A percentile compares a stretch with the other conserved stretches of the same genome.
These are phyloP conservation scores for Arenaria interpres DNA, from an alignment of 2,113 vertebrate species.

Conservation along the genomic window DNA sequence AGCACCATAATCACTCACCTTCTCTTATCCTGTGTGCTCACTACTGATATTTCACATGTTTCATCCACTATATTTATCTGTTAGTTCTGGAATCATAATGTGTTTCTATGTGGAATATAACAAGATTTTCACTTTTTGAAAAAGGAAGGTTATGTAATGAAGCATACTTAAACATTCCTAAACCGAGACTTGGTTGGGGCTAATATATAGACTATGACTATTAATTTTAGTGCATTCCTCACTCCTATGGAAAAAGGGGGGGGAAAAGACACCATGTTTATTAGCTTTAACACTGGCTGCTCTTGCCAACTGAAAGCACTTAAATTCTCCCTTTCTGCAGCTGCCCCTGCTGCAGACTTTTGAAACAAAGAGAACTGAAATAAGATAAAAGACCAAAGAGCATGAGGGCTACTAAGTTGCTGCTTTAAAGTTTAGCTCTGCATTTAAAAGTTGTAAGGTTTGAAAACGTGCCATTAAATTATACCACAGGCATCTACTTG, in stretches of 20 bases:
- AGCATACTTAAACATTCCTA: slow-evolving; percentile 12
- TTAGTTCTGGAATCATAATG: slow-evolving; percentile 49
- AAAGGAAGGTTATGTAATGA: background rate
- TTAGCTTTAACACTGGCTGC: slow-evolving; percentile 27
- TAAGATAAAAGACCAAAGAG: slow-evolving; percentile 24
- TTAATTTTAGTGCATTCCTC: slow-evolving; percentile 31
- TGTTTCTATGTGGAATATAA: slow-evolving; percentile 35
- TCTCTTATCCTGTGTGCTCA: background rate
- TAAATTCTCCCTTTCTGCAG: slow-evolving; percentile 30
- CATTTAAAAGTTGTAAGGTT: slow-evolving; percentile 43
- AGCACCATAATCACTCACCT: background rate
- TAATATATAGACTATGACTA: background rate
- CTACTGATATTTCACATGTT: background rate
- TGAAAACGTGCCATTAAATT: slow-evolving; percentile 52
- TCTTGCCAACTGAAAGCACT: slow-evolving; percentile 35
- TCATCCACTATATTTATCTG: slow-evolving; percentile 31
- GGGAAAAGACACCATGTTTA: slow-evolving; percentile 26
- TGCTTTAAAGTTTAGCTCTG: slow-evolving; percentile 34
- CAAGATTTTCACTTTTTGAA: slow-evolving; percentile 25
- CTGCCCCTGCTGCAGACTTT: slow-evolving; percentile 1
- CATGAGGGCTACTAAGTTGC: slow-evolving; percentile 14
- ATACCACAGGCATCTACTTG: slow-evolving; percentile 21
- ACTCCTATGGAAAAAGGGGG: background rate
- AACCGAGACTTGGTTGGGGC: background rate
- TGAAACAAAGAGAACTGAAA: slow-evolving; percentile 47